Conservation (phyloP, 2,888 invertebrate species). For the Cheilosia impressa region DNA sequence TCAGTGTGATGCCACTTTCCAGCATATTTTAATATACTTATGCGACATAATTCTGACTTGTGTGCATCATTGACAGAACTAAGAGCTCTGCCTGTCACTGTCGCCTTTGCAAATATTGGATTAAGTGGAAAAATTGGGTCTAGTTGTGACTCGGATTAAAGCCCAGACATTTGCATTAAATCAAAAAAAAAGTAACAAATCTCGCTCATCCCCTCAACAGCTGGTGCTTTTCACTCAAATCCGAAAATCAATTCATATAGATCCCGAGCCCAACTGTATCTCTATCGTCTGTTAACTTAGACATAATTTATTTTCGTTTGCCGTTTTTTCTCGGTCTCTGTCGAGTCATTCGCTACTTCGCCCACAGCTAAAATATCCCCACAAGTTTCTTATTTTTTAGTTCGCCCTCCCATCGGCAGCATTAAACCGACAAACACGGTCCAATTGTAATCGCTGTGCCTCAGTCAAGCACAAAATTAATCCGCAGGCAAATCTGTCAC, state of each 20-base stretch:
- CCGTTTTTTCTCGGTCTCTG: conserved; percentile 8
- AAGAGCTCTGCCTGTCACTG: too few relatives aligned
- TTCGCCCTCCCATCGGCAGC: neutral
- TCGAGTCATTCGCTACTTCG: neutral
- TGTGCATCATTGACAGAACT: too few relatives aligned
- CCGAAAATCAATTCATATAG: conserved; percentile 16
- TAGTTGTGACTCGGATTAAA: too few relatives aligned
- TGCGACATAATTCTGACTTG: too few relatives aligned
- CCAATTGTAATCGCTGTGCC: conserved; percentile 46
- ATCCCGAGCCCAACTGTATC: neutral
- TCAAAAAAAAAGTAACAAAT: conserved; percentile 56
- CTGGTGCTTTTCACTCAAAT: neutral
- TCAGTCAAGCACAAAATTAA: conserved; percentile 72
- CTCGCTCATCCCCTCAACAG: conserved; percentile 7
- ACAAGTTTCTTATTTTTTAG: neutral
- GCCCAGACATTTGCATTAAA: neutral
- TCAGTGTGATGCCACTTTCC: too few relatives aligned
- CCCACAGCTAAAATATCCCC: neutral
- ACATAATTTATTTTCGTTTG: conserved; percentile 67
- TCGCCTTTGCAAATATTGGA: too few relatives aligned
- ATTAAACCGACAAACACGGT: conserved; percentile 14
- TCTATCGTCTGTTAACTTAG: conserved; percentile 32
- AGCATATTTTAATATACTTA: too few relatives aligned
- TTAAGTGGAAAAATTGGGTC: too few relatives aligned
- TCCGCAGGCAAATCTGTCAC: conserved; percentile 73